phyloP scores from a whole-genome alignment of 2,888 invertebrate species.

The Drosophila anomelani region DNA sequence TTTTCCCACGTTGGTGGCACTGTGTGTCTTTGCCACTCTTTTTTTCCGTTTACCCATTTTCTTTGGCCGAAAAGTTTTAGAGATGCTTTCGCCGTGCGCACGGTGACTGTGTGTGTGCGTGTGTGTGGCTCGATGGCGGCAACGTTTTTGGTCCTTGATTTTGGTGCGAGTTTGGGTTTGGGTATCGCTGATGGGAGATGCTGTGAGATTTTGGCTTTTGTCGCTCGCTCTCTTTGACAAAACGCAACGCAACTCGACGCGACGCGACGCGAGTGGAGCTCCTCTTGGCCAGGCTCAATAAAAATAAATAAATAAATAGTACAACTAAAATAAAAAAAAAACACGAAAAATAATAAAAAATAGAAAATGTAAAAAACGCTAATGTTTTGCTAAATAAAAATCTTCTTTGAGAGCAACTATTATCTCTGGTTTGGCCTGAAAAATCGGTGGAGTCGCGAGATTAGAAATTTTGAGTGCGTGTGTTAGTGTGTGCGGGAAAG shows the following conservation, averaged over 20 bases:
- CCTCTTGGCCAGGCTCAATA: conserved; percentile 71
- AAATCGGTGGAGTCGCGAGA: conserved; percentile 70
- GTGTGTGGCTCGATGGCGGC: conserved; percentile 64
- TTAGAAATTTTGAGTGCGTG: conserved; percentile 59
- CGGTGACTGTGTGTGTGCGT: conserved; percentile 49
- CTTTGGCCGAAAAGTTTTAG: conserved; percentile 45
- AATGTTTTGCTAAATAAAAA: conserved; percentile 6
- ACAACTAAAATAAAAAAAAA: conserved; percentile 28
- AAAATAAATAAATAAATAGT: conserved; percentile 44
- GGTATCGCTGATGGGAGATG: conserved; percentile 64
- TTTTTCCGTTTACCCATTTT: conserved; percentile 32
- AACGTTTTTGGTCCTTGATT: conserved; percentile 74
- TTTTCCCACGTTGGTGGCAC: conserved; percentile 49
- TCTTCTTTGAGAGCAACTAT: conserved; percentile 7
- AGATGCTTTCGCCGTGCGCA: conserved; percentile 55
- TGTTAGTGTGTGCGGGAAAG: conserved; percentile 25
- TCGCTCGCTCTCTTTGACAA: conserved; percentile 81
- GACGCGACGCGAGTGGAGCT: conserved; percentile 78
- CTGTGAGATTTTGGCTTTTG: conserved; percentile 81
- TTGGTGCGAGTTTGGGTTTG: conserved; percentile 60
- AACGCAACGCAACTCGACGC: conserved; percentile 73
- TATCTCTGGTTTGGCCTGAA: conserved; percentile 11
- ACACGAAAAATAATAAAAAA: conserved; percentile 13
- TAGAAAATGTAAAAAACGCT: conserved; percentile 39
- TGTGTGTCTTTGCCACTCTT: conserved; percentile 17